Conservation (phyloP, 2,797 vertebrate species). For the Cyclura pinguis region DNA sequence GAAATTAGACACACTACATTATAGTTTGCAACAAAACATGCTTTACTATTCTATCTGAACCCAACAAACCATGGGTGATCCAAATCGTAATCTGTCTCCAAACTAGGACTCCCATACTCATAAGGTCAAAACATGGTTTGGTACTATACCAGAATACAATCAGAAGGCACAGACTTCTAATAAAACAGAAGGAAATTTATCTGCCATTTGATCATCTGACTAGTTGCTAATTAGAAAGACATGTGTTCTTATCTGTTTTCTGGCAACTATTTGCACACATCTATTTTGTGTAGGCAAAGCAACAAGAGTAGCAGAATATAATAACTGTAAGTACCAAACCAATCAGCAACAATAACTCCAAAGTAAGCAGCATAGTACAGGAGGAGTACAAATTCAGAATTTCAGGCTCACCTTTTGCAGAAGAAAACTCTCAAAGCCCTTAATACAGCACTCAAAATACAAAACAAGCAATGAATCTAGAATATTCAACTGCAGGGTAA, state of each 20-base stretch:
- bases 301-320: background rate
- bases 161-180: background rate
- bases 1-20: background rate
- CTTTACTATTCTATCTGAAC: background rate
- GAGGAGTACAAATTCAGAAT: background rate
- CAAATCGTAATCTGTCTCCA: background rate
- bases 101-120: background rate
- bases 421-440: background rate
- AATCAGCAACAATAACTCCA: background rate
- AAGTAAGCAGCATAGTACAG: too few species aligned
- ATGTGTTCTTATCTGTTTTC: background rate
- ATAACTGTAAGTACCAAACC: background rate
- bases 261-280: background rate
- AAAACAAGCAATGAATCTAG: constrained; percentile 5
- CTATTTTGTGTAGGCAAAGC: background rate
- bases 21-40: background rate
- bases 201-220: background rate
- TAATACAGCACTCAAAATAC: background rate
- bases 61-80: background rate
- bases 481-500: background rate
- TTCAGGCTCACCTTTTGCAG: background rate
- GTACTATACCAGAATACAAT: background rate
- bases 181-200: background rate
- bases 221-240: background rate
- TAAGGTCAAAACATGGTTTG: too few species aligned